phyloP scores from a whole-genome alignment of 2,797 vertebrate species.

The Myotis pilosus region DNA sequence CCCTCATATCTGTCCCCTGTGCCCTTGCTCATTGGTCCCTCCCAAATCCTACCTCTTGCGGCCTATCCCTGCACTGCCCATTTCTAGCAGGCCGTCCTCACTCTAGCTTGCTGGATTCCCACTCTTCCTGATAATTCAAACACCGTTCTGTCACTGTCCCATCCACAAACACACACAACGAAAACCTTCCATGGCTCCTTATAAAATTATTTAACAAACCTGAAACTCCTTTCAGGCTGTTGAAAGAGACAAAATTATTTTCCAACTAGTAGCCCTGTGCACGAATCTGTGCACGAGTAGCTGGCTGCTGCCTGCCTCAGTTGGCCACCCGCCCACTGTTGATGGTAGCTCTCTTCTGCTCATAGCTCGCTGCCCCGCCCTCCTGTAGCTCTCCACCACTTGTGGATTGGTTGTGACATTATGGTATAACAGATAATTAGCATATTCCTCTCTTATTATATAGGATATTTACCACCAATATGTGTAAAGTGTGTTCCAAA shows the following conservation, averaged over 20 bases:
- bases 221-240: background rate
- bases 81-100: background rate
- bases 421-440: no score
- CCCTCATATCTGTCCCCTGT: background rate
- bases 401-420: no score
- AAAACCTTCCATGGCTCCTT: background rate
- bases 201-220: background rate
- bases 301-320: no score
- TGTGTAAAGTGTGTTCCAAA: background rate
- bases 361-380: no score
- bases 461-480: background rate
- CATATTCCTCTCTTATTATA: no score
- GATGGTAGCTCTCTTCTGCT: no score
- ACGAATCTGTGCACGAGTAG: no score
- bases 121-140: background rate
- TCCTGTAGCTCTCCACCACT: no score
- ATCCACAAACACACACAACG: background rate
- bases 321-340: no score
- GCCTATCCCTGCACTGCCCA: background rate
- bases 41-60: no score
- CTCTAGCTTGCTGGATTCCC: background rate
- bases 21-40: background rate
- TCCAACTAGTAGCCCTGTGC: background rate
- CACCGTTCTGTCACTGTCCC: background rate
- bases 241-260: background rate